These are phyloP conservation scores for Agapornis canus DNA, from an alignment of 2,797 vertebrate genomes.

Conservation along the genomic window DNA sequence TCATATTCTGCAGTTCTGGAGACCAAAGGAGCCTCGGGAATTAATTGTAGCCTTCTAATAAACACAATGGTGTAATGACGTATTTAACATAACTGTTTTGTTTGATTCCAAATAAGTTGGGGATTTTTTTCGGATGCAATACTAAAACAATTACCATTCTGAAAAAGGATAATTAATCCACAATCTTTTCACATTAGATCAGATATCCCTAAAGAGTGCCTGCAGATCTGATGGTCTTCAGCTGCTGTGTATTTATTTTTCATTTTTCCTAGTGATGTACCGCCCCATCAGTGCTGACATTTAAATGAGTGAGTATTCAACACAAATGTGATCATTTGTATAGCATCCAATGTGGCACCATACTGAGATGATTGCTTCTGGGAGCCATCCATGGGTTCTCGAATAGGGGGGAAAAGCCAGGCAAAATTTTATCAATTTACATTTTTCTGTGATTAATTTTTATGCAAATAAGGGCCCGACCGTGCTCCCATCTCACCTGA, in stretches of 20 bases:
- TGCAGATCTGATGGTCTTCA: constrained; percentile 81
- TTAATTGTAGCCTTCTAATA: constrained; percentile 84
- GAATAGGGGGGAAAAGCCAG: constrained; percentile 83
- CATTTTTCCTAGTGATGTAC: constrained; percentile 78
- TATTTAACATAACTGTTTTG: constrained; percentile 80
- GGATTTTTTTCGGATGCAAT: constrained; percentile 81
- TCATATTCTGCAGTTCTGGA: constrained; percentile 67
- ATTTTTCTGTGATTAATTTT: constrained; percentile 93
- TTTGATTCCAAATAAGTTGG: constrained; percentile 89
- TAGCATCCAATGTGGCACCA: constrained; percentile 91
- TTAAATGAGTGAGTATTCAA: constrained; percentile 97
- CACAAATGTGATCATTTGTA: constrained; percentile 93
- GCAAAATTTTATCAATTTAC: constrained; percentile 89
- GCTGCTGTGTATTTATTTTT: constrained; percentile 85
- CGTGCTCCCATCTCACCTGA: constrained; percentile 88
- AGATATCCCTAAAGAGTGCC: constrained; percentile 81
- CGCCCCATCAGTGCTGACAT: constrained; percentile 94
- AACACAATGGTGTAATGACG: constrained; percentile 81
- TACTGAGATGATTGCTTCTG: constrained; percentile 93
- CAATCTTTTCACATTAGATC: constrained; percentile 91
- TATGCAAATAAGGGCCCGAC: constrained; percentile 87
- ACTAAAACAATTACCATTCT: constrained; percentile 91
- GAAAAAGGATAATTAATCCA: constrained; percentile 90
- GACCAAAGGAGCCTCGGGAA: constrained; percentile 72
- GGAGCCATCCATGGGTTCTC: constrained; percentile 83